phyloP scores from a whole-genome alignment of 1,140 invertebrate genomes.

The Tetramorium alpestre region DNA sequence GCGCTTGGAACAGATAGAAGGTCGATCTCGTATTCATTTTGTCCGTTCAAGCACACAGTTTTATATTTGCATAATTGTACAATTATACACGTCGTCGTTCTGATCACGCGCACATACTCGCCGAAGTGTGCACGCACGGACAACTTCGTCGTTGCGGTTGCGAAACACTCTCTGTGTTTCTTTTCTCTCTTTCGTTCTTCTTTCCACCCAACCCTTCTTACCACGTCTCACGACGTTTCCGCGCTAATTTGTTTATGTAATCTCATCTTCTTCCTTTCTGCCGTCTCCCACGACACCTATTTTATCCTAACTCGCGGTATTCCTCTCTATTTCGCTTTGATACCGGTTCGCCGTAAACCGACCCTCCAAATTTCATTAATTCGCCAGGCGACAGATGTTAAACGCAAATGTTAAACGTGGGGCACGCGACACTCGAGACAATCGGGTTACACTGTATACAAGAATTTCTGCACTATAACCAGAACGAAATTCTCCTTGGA shows the following conservation, averaged over 20 bases:
- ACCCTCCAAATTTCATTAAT: slow-evolving; percentile 72
- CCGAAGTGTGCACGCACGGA: neutral
- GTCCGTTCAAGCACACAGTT: neutral
- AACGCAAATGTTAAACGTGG: neutral
- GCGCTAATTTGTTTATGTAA: slow-evolving; percentile 75
- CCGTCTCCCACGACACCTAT: slow-evolving; percentile 11
- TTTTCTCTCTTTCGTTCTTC: neutral
- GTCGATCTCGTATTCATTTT: slow-evolving; percentile 14
- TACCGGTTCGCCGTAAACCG: slow-evolving; percentile 3
- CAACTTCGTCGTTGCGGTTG: neutral
- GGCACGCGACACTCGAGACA: slow-evolving; percentile 29
- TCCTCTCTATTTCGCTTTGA: slow-evolving; percentile 53
- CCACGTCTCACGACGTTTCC: neutral
- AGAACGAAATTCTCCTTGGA: slow-evolving; percentile 14
- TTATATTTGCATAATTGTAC: slow-evolving; percentile 65
- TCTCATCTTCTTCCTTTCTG: slow-evolving; percentile 51
- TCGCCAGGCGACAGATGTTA: slow-evolving; percentile 39
- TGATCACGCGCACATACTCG: slow-evolving; percentile 2
- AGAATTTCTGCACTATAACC: slow-evolving; percentile 18
- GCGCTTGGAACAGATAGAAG: neutral
- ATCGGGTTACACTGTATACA: slow-evolving; percentile 33
- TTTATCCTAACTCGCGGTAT: slow-evolving; percentile 16
- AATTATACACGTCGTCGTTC: slow-evolving; percentile 51
- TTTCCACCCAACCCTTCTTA: neutral
- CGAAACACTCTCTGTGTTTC: neutral